Percentiles rank a stretch among this genome's conserved stretches.
phyloP scores from a whole-genome alignment of 2,888 invertebrate genomes.

The Agonopterix heracliana region DNA sequence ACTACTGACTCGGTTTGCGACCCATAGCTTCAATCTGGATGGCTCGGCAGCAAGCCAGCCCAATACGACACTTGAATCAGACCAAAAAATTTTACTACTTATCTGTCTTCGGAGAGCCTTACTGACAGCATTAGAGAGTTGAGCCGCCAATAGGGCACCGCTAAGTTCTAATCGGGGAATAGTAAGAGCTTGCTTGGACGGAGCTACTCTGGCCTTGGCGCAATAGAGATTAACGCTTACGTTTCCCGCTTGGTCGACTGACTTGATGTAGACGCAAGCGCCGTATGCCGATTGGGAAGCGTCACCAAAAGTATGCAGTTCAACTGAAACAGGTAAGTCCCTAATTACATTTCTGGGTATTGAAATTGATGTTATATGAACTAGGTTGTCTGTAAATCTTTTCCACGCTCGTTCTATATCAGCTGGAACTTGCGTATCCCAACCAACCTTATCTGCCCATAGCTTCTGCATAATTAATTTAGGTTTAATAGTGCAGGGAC shows the following conservation, averaged over 20 bases:
- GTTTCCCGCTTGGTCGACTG: too few relatives aligned
- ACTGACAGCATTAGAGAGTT: too few relatives aligned
- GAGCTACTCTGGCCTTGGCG: too few relatives aligned
- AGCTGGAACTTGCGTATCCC: constrained; percentile 10
- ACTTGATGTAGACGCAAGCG: constrained; percentile 6
- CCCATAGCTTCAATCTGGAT: not conserved
- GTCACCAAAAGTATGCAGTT: constrained; percentile 6
- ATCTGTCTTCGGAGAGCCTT: not conserved
- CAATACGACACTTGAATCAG: constrained; percentile 2
- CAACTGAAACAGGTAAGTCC: too few relatives aligned
- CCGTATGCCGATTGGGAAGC: constrained; percentile 4
- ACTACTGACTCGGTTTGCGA: too few relatives aligned
- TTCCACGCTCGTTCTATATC: not conserved
- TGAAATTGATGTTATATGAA: not conserved
- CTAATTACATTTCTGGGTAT: too few relatives aligned
- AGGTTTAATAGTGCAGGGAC: constrained; percentile 12
- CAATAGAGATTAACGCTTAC: too few relatives aligned
- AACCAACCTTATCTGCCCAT: constrained; percentile 6
- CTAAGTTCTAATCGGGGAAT: too few relatives aligned
- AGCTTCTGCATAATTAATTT: constrained; percentile 12
- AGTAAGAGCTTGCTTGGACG: too few relatives aligned
- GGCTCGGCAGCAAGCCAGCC: not conserved
- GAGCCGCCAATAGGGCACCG: too few relatives aligned
- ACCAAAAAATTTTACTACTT: not conserved
- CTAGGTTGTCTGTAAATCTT: not conserved